Percentiles rank a stretch among this genome's conserved stretches.
These are phyloP conservation scores for Antechinus flavipes DNA, from an alignment of 2,113 vertebrate genomes.

Conservation along the genomic window DNA sequence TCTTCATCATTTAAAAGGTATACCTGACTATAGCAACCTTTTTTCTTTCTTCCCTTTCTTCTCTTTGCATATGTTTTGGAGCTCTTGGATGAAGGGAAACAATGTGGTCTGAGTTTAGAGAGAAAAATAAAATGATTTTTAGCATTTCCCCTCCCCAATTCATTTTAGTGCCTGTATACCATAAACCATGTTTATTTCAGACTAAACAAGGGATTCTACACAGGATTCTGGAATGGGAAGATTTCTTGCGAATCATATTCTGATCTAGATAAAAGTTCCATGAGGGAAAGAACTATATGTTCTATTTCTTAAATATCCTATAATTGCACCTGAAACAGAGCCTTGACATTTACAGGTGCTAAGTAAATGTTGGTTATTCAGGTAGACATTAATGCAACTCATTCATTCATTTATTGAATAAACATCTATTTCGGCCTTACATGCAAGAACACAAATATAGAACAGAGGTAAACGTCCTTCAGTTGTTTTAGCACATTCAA, in stretches of 20 bases:
- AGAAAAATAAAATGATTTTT: background rate
- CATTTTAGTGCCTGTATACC: background rate
- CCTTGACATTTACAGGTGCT: background rate
- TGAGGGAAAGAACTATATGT: background rate
- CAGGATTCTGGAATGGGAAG: background rate
- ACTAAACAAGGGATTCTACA: background rate
- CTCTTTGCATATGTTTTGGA: background rate
- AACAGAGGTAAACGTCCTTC: background rate
- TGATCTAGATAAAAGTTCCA: background rate
- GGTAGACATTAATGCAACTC: background rate
- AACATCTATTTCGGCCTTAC: background rate
- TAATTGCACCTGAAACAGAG: background rate
- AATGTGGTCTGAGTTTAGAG: background rate
- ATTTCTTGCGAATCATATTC: background rate
- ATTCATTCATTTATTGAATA: background rate
- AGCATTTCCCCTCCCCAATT: background rate
- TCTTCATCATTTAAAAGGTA: background rate
- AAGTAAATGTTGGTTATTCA: background rate
- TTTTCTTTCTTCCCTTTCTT: background rate
- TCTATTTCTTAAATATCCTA: background rate
- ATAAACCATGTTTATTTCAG: background rate
- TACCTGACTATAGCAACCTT: background rate
- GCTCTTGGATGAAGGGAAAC: background rate
- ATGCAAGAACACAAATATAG: background rate
- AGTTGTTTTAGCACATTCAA: background rate